Evolutionary conservation across 2,888 invertebrate genomes (phyloP), one percentile per base, ranked within the genome.

Genomic region (Orthonychiurus folsomi): DNA sequence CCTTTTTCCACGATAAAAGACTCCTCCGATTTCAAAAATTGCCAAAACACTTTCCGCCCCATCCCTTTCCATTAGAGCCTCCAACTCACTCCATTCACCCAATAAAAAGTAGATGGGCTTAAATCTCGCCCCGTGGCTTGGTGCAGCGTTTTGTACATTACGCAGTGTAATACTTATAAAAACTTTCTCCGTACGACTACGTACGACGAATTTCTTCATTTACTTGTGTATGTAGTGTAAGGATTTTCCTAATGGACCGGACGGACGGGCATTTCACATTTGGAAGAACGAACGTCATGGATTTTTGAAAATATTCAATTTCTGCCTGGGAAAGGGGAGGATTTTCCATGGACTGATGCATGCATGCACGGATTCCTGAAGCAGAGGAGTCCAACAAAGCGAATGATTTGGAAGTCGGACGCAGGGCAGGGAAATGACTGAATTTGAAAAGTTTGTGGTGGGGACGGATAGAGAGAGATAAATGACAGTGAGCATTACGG

Each of bases 1-100:
- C 53, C 54, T 54, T 54, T 58, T 58, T 58, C 58, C n/a, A n/a
- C n/a, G n/a, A n/a, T 37, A 37, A 20, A 37, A 24, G 27, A 59
- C 47, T 54, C 59, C 56, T 62, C 60, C 62, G 52, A 57, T 65
- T 62, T 62, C 62, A 58, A 50, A 59, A 59, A 59, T 62, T 58
- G 59, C 47, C 47, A 53, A 62, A 62, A 5, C 28, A 27, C 47
- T 57, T n/a, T 3, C 48, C 56, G 18, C 28, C 23, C 37, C 48
- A 50, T 23, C n/a, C 12, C 52, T 24, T 50, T 50, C 25, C 50
- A 2, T 21, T n/a, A 52, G 53, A 21, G 24, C 28, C 26, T 37
- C 24, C 20, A 20, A 25, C 52, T 27, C 59, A 21, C 21, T 24
- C 58, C 18, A 28, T 37, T 53, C 53, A 25, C 15, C 60, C 20